Evolutionary conservation across 2,113 vertebrate species (phyloP).

Genomic region (Hoplias malabaricus): DNA sequence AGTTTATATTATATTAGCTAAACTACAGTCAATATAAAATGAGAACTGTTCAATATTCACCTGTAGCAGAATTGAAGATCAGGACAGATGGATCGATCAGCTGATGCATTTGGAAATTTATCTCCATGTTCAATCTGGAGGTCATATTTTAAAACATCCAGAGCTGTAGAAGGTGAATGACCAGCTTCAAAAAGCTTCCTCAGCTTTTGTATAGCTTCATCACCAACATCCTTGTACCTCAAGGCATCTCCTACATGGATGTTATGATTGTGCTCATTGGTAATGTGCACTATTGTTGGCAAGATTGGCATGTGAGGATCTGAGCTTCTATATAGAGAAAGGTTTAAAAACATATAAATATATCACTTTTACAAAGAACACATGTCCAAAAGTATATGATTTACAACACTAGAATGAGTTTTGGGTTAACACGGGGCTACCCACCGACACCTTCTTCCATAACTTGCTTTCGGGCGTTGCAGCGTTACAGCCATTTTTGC

Average conservation of each 20-base stretch:
- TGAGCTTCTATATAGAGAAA: background rate
- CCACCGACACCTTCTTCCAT: constrained; percentile 21
- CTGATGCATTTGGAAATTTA: constrained; percentile 37
- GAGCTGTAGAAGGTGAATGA: constrained; percentile 52
- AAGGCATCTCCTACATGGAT: constrained; percentile 37
- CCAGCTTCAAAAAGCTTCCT: constrained; percentile 44
- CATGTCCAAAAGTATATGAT: background rate
- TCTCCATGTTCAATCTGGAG: constrained; percentile 51
- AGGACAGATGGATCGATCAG: constrained; percentile 47
- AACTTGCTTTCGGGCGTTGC: constrained; percentile 22
- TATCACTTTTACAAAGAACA: background rate
- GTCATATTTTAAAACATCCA: constrained; percentile 50
- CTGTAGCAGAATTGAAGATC: constrained; percentile 55
- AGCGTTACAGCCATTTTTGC: constrained; percentile 47
- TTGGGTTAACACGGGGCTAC: background rate
- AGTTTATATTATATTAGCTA: too few relatives aligned
- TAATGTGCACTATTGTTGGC: constrained; percentile 37
- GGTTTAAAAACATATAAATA: background rate
- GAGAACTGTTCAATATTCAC: background rate
- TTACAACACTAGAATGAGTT: background rate
- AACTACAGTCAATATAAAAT: too few relatives aligned
- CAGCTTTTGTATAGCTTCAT: constrained; percentile 47
- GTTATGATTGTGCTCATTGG: constrained; percentile 53
- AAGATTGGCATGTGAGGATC: constrained; percentile 36
- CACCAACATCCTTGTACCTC: constrained; percentile 45